Evolutionary conservation across 2,888 invertebrate genomes (phyloP).

Genomic region (Allacma fusca): DNA sequence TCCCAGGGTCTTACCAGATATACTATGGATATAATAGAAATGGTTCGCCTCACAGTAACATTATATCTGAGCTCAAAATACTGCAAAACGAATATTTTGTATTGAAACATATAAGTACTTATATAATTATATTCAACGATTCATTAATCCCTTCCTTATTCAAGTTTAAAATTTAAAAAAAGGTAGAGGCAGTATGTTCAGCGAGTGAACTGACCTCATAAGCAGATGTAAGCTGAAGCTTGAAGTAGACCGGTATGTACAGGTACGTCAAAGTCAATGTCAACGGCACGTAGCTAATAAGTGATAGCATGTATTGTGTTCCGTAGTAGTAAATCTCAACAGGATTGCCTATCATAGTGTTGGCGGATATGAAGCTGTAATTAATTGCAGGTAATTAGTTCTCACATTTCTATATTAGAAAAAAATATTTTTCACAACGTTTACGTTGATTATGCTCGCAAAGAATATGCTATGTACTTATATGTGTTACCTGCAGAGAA

Average conservation of each 20-base stretch:
- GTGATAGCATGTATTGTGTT: slow-evolving; percentile 74
- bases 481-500: slow-evolving; percentile 26
- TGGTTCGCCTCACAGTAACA: slow-evolving; percentile 63
- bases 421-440: too few relatives aligned
- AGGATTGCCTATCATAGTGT: slow-evolving; percentile 76
- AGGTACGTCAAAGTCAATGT: slow-evolving; percentile 65
- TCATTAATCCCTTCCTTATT: too few relatives aligned
- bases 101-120: too few relatives aligned
- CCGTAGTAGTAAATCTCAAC: slow-evolving; percentile 91
- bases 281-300: slow-evolving; percentile 62
- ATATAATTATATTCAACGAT: too few relatives aligned
- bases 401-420: too few relatives aligned
- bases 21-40: slow-evolving; percentile 64
- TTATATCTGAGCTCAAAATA: slow-evolving; percentile 66
- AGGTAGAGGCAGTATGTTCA: too few relatives aligned
- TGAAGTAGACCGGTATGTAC: slow-evolving; percentile 66
- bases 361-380: background rate
- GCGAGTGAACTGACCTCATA: slow-evolving; percentile 63
- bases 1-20: slow-evolving; percentile 66
- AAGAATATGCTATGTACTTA: too few relatives aligned
- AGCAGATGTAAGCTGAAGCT: slow-evolving; percentile 65
- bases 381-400: too few relatives aligned
- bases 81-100: slow-evolving; percentile 63
- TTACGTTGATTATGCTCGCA: background rate
- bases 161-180: too few relatives aligned